Evolutionary conservation across 1,140 invertebrate genomes (phyloP).

Genomic region (Trachelipus rathkii): DNA sequence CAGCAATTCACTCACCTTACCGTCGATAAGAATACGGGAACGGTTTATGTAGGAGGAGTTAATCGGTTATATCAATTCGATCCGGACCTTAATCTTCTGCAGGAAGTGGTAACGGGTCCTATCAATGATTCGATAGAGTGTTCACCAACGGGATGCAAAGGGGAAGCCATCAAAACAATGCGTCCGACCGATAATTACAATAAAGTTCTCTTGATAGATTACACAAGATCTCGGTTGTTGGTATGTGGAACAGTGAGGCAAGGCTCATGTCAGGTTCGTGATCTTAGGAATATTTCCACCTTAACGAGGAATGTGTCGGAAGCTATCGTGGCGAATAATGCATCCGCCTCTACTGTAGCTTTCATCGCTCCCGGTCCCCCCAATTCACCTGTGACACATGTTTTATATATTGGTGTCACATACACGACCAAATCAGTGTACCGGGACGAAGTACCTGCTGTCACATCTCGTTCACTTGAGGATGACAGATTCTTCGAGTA

Average conservation of each 20-base stretch:
- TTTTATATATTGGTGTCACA: slow-evolving; percentile 94
- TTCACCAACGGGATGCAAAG: slow-evolving; percentile 62
- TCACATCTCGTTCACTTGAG: slow-evolving; percentile 84
- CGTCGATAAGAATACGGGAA: slow-evolving; percentile 84
- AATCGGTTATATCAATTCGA: slow-evolving; percentile 90
- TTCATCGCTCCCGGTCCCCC: slow-evolving; percentile 93
- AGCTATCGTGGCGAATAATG: slow-evolving; percentile 92
- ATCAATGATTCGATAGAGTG: slow-evolving; percentile 83
- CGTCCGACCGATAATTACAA: slow-evolving; percentile 90
- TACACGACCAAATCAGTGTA: slow-evolving; percentile 89
- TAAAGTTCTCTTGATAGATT: slow-evolving; percentile 92
- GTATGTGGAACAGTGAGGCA: slow-evolving; percentile 85
- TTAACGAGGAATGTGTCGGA: slow-evolving; percentile 70
- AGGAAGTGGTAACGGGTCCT: slow-evolving; percentile 80
- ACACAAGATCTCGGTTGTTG: slow-evolving; percentile 81
- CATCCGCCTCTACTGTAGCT: slow-evolving; percentile 87
- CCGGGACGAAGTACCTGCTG: slow-evolving; percentile 87
- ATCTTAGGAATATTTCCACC: slow-evolving; percentile 81
- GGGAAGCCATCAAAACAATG: slow-evolving; percentile 52
- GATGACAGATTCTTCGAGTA: slow-evolving; percentile 83
- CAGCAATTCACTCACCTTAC: slow-evolving; percentile 68
- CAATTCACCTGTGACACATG: slow-evolving; percentile 68
- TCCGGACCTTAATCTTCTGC: slow-evolving; percentile 71
- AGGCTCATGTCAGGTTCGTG: slow-evolving; percentile 83
- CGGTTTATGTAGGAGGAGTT: slow-evolving; percentile 88